These are phyloP conservation scores for Kryptopterus vitreolus DNA, from an alignment of 2,797 vertebrate species.

Conservation along the genomic window DNA sequence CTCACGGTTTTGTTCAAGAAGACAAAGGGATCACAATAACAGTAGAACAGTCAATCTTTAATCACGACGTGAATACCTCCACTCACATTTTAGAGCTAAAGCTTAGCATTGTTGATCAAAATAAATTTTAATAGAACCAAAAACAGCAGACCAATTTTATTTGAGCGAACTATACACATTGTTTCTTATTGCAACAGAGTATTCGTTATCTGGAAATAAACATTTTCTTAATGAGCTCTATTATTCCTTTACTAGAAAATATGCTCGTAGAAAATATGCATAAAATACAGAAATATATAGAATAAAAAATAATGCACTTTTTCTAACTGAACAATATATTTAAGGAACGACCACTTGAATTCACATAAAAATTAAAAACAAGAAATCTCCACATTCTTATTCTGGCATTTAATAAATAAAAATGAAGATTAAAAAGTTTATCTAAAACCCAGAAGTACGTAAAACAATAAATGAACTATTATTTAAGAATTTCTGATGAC, in stretches of 20 bases:
- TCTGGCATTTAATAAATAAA: slow-evolving; percentile 56
- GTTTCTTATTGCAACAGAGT: slow-evolving; percentile 43
- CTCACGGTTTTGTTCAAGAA: slow-evolving; percentile 82
- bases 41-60: slow-evolving; percentile 86
- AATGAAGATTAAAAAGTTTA: slow-evolving; percentile 40
- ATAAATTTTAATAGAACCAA: slow-evolving; percentile 36
- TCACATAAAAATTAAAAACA: slow-evolving; percentile 46
- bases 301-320: slow-evolving; percentile 71
- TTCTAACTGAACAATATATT: slow-evolving; percentile 50
- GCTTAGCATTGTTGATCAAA: slow-evolving; percentile 46
- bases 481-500: slow-evolving; percentile 64
- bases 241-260: slow-evolving; percentile 51
- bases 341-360: slow-evolving; percentile 55
- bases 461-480: slow-evolving; percentile 46
- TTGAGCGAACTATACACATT: slow-evolving; percentile 21
- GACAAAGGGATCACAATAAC: slow-evolving; percentile 87
- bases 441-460: slow-evolving; percentile 46
- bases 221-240: slow-evolving; percentile 41
- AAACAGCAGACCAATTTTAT: slow-evolving; percentile 39
- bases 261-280: slow-evolving; percentile 62
- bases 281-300: slow-evolving; percentile 71
- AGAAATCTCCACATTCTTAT: slow-evolving; percentile 46
- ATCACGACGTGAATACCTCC: slow-evolving; percentile 78
- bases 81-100: slow-evolving; percentile 61
- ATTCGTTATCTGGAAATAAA: slow-evolving; percentile 40